Evolutionary conservation across 2,113 vertebrate species (phyloP).

Genomic region (Thinocorus orbignyianus): DNA sequence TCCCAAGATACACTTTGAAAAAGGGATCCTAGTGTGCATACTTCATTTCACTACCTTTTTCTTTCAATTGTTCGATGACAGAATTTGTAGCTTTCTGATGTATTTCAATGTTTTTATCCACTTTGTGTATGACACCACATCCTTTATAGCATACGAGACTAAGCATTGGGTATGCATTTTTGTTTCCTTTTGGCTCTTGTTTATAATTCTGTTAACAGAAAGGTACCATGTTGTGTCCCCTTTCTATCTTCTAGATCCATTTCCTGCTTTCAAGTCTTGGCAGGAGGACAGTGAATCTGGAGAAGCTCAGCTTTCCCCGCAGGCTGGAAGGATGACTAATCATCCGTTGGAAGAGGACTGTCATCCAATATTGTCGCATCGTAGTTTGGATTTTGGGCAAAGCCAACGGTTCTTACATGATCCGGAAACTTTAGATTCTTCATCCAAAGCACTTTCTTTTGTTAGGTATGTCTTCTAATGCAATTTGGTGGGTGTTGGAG

Average conservation of each 20-base stretch:
- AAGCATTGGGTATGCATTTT: slow-evolving; percentile 19
- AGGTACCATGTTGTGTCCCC: slow-evolving; percentile 55
- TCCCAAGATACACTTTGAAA: slow-evolving; percentile 58
- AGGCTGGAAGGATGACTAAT: slow-evolving; percentile 93
- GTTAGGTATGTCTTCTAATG: slow-evolving; percentile 76
- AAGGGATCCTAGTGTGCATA: slow-evolving; percentile 65
- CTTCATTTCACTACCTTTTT: slow-evolving; percentile 47
- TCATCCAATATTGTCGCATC: slow-evolving; percentile 85
- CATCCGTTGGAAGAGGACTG: slow-evolving; percentile 87
- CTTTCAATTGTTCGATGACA: slow-evolving; percentile 33
- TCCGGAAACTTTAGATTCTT: slow-evolving; percentile 83
- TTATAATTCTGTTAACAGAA: slow-evolving; percentile 9
- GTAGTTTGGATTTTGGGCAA: slow-evolving; percentile 93
- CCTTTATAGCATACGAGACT: slow-evolving; percentile 43
- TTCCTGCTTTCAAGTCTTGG: slow-evolving; percentile 96
- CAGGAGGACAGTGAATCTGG: slow-evolving; percentile 92
- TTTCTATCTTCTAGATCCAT: slow-evolving; percentile 82
- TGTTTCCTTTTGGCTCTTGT: slow-evolving; percentile 9
- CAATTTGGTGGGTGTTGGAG: not conserved
- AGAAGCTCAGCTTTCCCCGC: slow-evolving; percentile 94
- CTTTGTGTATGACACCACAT: slow-evolving; percentile 58
- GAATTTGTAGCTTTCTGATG: slow-evolving; percentile 61
- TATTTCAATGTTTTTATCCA: slow-evolving; percentile 50
- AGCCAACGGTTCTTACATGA: slow-evolving; percentile 91
- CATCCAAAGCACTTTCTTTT: slow-evolving; percentile 87